Evolutionary conservation across 1,140 invertebrate species (phyloP).

Genomic region (Lordiphosa collinella): DNA sequence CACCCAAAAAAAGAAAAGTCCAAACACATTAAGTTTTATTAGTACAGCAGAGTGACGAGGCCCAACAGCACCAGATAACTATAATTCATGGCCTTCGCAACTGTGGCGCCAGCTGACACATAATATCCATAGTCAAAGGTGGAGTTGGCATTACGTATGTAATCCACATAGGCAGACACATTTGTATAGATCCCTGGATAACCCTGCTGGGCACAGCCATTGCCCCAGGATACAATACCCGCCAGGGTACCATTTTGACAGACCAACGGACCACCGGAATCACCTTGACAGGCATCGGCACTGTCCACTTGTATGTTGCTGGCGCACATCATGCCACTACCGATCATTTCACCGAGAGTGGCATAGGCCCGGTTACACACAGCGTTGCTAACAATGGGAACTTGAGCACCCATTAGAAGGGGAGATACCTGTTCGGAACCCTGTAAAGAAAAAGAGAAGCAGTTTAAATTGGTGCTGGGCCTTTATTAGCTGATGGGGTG

Average conservation of each 20-base stretch:
- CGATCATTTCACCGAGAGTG: not conserved
- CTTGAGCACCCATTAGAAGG: constrained; percentile 17
- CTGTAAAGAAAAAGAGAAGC: not conserved
- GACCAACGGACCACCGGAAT: constrained; percentile 56
- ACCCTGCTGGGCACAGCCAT: constrained; percentile 81
- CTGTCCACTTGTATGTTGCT: constrained; percentile 25
- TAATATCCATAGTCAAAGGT: constrained; percentile 33
- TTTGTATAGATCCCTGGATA: constrained; percentile 83
- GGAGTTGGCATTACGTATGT: constrained; percentile 56
- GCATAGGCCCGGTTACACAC: constrained; percentile 16
- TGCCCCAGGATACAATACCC: constrained; percentile 82
- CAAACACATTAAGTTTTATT: too few species aligned
- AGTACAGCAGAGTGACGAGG: not conserved
- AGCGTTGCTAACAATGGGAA: constrained; percentile 22
- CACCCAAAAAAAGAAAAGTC: too few species aligned
- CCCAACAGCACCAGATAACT: not conserved
- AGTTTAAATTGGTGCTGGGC: too few species aligned
- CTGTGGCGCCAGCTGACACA: not conserved
- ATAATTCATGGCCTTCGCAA: not conserved
- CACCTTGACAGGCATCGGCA: constrained; percentile 56
- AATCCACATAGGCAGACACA: constrained; percentile 82
- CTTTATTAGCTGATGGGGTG: too few species aligned
- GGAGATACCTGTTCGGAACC: constrained; percentile 8
- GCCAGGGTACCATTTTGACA: constrained; percentile 56
- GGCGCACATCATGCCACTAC: constrained; percentile 28